A percentile compares a stretch with the other conserved stretches of the same genome.
Conservation (phyloP, 2,888 invertebrate genomes). For the Blastobasis lacticolella region DNA sequence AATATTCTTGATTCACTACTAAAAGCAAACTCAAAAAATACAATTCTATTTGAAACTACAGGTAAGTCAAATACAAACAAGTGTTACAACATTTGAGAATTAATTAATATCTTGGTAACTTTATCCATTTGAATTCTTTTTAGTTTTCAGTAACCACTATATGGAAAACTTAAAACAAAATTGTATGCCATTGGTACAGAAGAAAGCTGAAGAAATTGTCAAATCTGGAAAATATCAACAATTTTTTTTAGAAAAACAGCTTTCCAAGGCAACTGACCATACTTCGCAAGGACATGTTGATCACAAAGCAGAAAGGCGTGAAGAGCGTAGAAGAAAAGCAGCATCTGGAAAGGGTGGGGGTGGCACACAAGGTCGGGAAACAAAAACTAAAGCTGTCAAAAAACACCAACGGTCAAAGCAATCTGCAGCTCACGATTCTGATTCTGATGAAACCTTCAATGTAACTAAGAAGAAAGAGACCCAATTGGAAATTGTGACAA, state of each 20-base stretch:
- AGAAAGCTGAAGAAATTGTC: slow-evolving; percentile 79
- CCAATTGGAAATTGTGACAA: slow-evolving; percentile 77
- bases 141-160: slow-evolving; percentile 78
- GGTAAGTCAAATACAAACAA: slow-evolving; percentile 39
- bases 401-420: slow-evolving; percentile 80
- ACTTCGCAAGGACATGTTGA: slow-evolving; percentile 52
- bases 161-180: slow-evolving; percentile 79
- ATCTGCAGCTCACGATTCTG: slow-evolving; percentile 74
- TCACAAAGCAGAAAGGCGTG: slow-evolving; percentile 82
- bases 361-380: slow-evolving; percentile 94
- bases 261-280: slow-evolving; percentile 58
- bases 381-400: slow-evolving; percentile 94
- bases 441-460: slow-evolving; percentile 76
- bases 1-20: slow-evolving; percentile 79
- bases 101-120: not conserved
- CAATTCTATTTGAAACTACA: slow-evolving; percentile 75
- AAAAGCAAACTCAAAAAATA: slow-evolving; percentile 74
- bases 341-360: slow-evolving; percentile 91
- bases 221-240: slow-evolving; percentile 85
- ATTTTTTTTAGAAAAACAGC: slow-evolving; percentile 78
- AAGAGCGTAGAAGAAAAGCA: slow-evolving; percentile 92
- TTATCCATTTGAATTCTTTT: slow-evolving; percentile 10
- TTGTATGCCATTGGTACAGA: slow-evolving; percentile 78
- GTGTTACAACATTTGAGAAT: not conserved
- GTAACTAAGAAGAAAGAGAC: slow-evolving; percentile 51